Base-by-base conservation (phyloP, 2,797 vertebrate genomes). In the Gymnoscopelus braueri region DNA sequence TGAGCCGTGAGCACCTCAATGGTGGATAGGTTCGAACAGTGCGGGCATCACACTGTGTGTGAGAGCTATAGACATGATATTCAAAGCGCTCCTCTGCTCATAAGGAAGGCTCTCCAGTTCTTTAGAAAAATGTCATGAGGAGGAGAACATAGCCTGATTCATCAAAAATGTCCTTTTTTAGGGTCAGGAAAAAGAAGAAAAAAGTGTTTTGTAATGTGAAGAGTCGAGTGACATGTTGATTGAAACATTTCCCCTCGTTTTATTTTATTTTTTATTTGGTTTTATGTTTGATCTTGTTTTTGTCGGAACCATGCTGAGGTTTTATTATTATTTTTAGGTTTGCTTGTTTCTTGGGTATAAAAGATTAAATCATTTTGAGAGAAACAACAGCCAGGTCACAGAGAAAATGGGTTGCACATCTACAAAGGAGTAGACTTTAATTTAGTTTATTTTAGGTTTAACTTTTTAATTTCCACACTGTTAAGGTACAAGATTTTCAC, bases 351-450 rank as follows among this genome's bases (percentile, higher is more conserved):
- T 85, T 94, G 91, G 93, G 93, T 94, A 69, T 80, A 63, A 72
- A 71, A 72, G 72, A 77, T 63, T 71, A 85, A 82, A 72, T 76
- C 5, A 72, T 77, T 77, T 81, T 79, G 93, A 91, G 92, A 93
- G 90, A 92, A 92, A 93, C 93, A 95, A 94, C 93, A 94, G 94
- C 95, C 94, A 95, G 95, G 95, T 96, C 95, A 93, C 93, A 94
- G 94, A 96, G 93, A 95, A 60, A 93, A 96, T 95, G 93, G 93
- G 94, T 98, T 97, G 96, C 97, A 98, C 96, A 98, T 94, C 96
- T 94, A 95, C 93, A 93, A 95, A 96, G 95, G 92, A 96, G 95
- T 96, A 95, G 94, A 97, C 92, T 96, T 96, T 95, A 94, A 95
- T 95, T 96, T 95, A n/a, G n/a, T n/a, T n/a, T 26, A 3, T 29